Evolutionary conservation across 1,140 invertebrate genomes (phyloP).

Genomic region (Matsumurasca onukii): DNA sequence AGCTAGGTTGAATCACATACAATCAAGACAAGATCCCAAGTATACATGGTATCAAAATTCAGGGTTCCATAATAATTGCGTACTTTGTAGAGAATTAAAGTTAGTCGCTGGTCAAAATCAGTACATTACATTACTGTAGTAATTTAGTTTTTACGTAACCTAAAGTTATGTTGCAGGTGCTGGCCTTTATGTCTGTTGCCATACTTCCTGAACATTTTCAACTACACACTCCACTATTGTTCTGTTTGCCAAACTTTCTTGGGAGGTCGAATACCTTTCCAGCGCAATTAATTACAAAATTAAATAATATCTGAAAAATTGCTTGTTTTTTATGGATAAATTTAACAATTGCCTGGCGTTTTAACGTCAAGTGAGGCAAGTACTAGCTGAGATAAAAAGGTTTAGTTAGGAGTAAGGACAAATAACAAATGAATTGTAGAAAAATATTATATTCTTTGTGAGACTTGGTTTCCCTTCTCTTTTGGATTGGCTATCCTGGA

Average conservation of each 20-base stretch:
- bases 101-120: no score
- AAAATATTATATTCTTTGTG: constrained; percentile 49
- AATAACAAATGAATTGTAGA: not conserved
- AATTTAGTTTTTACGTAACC: not conserved
- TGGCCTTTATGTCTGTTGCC: constrained; percentile 14
- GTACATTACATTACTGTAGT: no score
- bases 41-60: no score
- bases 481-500: constrained; percentile 91
- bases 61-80: no score
- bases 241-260: constrained; percentile 6
- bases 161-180: not conserved
- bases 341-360: no score
- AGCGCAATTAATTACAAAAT: not conserved
- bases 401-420: not conserved
- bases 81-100: no score
- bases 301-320: not conserved
- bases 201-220: constrained; percentile 11
- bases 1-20: no score
- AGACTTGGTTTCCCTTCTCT: constrained; percentile 82
- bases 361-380: not conserved
- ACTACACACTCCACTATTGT: constrained; percentile 19
- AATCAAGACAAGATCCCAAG: no score
- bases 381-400: not conserved
- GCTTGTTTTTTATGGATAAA: not conserved
- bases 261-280: constrained; percentile 4